Evolutionary conservation across 2,113 vertebrate species (phyloP), one percentile per base, ranked within the genome.

Genomic region (Lynx canadensis): DNA sequence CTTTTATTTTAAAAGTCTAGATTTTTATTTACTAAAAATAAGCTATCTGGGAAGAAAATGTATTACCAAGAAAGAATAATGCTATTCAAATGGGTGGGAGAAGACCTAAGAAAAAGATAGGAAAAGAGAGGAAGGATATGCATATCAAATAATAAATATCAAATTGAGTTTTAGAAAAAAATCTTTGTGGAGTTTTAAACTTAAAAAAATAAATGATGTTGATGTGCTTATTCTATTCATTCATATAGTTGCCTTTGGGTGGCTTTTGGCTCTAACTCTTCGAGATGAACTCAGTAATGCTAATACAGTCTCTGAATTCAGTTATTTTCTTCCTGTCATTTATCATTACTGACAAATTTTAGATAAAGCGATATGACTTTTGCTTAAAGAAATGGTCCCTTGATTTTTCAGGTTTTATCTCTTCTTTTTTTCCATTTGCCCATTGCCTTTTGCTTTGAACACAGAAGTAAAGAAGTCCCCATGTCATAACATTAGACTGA

Each of bases 131-230:
- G 29, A 45, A 33, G 0, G 48, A 79, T 9, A 93, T 95, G 7
- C 89, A 90, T 33, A 71, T 69, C 29, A 95, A 95, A 86, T 50
- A 66, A 88, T 31, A 96, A 91, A 88, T 31, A 91, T 84, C 36
- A 73, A 45, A 50, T 50, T 91, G 38, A 63, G 23, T 71, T 95
- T 93, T 89, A 57, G 31, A 91, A 93, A 93, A 60, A 93, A 71
- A 25, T 27, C 3, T 50, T 81, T 74, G n/a, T 23, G 80, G 4
- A 68, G n/a, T 73, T 21, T 52, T 16, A 94, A 93, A 91, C 10
- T 57, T 87, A 36, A 41, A 83, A 89, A 89, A 88, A 29, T 50
- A 68, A 88, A 7, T 50, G 14, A 92, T 63, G 79, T 4, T 52
- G 19, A 23, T 89, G 5, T 9, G 48, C 6, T 74, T 65, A 55